These are phyloP conservation scores for Zosterops hypoxanthus DNA, from an alignment of 2,113 vertebrate species.

Conservation along the genomic window DNA sequence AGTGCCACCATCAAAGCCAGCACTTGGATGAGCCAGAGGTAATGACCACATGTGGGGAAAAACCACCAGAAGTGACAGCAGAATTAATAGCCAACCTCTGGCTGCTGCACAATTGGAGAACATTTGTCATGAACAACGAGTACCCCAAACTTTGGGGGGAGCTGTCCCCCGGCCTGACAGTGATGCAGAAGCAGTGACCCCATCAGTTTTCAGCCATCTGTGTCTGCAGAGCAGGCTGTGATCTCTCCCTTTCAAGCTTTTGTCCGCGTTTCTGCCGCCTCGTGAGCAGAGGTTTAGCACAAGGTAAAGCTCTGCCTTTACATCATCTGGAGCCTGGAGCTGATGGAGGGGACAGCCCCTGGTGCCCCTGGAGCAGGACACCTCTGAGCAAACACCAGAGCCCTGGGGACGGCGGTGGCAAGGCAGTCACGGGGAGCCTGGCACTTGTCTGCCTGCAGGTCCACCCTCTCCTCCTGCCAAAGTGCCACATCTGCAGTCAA, in stretches of 20 bases:
- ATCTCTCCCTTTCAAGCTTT: background rate
- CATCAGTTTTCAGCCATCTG: slow-evolving; percentile 11
- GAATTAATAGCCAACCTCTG: slow-evolving; percentile 30
- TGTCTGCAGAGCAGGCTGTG: background rate
- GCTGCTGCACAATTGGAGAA: background rate
- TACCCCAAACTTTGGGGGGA: slow-evolving; percentile 8
- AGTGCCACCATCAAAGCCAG: background rate
- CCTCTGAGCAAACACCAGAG: slow-evolving; percentile 20
- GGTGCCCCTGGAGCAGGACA: background rate
- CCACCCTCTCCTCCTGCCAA: slow-evolving; percentile 62
- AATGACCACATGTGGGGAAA: background rate
- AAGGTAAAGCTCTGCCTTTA: slow-evolving; percentile 28
- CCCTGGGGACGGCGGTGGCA: slow-evolving; percentile 3
- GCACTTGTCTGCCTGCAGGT: slow-evolving; percentile 60
- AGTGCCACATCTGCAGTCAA: slow-evolving; percentile 67
- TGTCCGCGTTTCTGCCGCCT: background rate
- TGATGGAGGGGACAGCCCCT: slow-evolving; percentile 28
- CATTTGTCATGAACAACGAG: background rate
- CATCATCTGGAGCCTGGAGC: slow-evolving; percentile 40
- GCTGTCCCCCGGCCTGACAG: background rate
- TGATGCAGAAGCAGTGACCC: slow-evolving; percentile 12
- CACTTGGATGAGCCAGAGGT: background rate
- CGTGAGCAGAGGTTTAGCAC: background rate
- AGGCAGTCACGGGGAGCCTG: slow-evolving; percentile 24
- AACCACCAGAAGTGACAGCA: slow-evolving; percentile 11